A percentile compares a stretch with the other conserved stretches of the same genome.
These are phyloP conservation scores for Galerucella nymphaeae DNA, from an alignment of 2,888 invertebrate genomes.

Conservation along the genomic window DNA sequence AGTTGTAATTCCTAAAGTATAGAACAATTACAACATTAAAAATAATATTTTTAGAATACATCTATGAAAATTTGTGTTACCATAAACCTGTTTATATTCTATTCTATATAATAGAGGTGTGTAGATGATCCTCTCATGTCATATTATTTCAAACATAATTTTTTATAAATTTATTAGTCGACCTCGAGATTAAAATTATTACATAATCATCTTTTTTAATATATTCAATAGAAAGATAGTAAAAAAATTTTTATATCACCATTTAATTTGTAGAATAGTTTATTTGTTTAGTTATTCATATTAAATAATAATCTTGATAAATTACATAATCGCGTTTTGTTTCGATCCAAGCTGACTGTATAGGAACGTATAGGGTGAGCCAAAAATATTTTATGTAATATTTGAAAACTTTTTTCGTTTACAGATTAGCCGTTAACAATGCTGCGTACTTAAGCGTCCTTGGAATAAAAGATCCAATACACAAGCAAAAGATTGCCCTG, in stretches of 20 bases:
- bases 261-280: neutral
- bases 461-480: conserved; percentile 97
- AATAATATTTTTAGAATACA: too few species aligned
- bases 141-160: neutral
- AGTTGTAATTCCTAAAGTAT: too few species aligned
- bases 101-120: neutral
- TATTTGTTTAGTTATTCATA: conserved; percentile 14
- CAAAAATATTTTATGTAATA: neutral
- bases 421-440: conserved; percentile 93
- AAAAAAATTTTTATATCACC: neutral
- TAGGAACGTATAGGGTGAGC: neutral
- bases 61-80: too few species aligned
- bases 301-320: conserved; percentile 11
- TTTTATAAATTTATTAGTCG: conserved; percentile 1
- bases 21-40: too few species aligned
- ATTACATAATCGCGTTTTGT: conserved; percentile 1
- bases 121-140: neutral
- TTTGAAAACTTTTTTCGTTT: conserved; percentile 10
- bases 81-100: too few species aligned
- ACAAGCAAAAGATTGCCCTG: conserved; percentile 95
- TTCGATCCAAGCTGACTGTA: neutral
- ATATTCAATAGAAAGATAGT: neutral
- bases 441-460: conserved; percentile 89
- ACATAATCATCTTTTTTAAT: neutral
- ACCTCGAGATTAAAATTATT: conserved; percentile 1